Base-by-base conservation (phyloP, 1,140 invertebrate species). In the Lysiphlebus fabarum region DNA sequence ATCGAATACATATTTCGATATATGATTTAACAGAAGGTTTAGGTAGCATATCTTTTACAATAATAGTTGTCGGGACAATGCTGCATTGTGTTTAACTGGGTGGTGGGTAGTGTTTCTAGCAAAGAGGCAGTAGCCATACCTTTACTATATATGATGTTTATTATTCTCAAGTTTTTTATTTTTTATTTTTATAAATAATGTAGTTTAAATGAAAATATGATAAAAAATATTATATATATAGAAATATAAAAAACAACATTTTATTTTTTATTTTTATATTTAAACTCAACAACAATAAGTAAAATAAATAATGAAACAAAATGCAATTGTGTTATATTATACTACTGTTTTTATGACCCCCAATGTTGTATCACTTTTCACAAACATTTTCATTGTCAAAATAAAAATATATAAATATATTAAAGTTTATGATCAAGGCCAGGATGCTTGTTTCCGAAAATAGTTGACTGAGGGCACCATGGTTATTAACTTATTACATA, bases 21-120 rank as follows among this genome's bases (percentile, higher is more conserved):
- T 62, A 68, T 67, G 68, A 67, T 67, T 71, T 66, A 68, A 62
- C 66, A 66, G 61, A 64, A 47, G 58, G 55, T 64, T 57, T 62
- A 26, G 65, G 53, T 61, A 66, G 53, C 62, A 62, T 53, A 53
- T 63, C 56, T 59, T 1, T 26, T 63, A 56, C 59, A 53, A 63
- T 26, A 26, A 26, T 26, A 68, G 67, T 64, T 65, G 61, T 69
- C 64, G 60, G 63, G 69, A 75, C 73, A 75, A 75, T 75, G 71
- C 72, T 47, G 73, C 71, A 75, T 75, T 75, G 73, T 75, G 49
- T 51, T 51, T 51, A 1, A 69, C 58, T 61, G 54, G 59, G 12
- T 62, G 58, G 61, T 43, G 50, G 51, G 17, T 26, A 26, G 37
- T 51, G 37, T 43, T 48, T 53, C 60, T 68, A 65, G 66, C 66